Evolutionary conservation across 2,113 vertebrate species (phyloP), one percentile per base, ranked within the genome.

Genomic region (Sarotherodon lohbergeri): DNA sequence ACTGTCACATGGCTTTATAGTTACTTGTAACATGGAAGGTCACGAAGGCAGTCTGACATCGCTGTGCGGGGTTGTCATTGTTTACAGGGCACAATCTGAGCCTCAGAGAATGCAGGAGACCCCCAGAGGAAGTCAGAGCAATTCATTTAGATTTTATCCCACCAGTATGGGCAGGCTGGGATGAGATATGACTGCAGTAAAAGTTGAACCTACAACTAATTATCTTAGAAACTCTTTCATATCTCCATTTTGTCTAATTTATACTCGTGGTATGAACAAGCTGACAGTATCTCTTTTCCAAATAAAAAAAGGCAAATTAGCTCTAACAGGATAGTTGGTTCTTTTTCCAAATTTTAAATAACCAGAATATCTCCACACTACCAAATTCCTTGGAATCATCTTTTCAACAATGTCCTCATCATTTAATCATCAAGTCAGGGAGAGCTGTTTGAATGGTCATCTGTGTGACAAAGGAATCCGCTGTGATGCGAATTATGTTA

Each of bases 51-150:
- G 81, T 83, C 32, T 66, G 87, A 78, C 87, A 80, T 87, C 50
- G 34, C n/a, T 5, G 0, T 55, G 82, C 6, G 14, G 89, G 84
- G 84, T 84, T 89, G 87, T 84, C 89, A 73, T 17, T 82, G 52
- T 83, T 83, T 84, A 85, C 94, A 92, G 59, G 66, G 17, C 89
- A 91, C 17, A 32, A 54, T 86, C 86, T 90, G 85, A 85, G 61
- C 81, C 71, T 87, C 88, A 88, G 88, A 85, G 66, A 85, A 56
- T 46, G 16, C 46, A 22, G 88, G 32, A 73, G 68, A 86, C n/a
- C 87, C 61, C 59, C 68, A 8, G 12, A 48, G 52, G 52, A 46
- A 48, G 36, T 36, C 24, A 7, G 50, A 22, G 10, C 48, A 36
- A 14, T 83, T 85, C 9, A 41, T n/a, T 80, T 27, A 27, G 27